phyloP scores from a whole-genome alignment of 2,888 invertebrate species.

The Alentia gelatinosa region DNA sequence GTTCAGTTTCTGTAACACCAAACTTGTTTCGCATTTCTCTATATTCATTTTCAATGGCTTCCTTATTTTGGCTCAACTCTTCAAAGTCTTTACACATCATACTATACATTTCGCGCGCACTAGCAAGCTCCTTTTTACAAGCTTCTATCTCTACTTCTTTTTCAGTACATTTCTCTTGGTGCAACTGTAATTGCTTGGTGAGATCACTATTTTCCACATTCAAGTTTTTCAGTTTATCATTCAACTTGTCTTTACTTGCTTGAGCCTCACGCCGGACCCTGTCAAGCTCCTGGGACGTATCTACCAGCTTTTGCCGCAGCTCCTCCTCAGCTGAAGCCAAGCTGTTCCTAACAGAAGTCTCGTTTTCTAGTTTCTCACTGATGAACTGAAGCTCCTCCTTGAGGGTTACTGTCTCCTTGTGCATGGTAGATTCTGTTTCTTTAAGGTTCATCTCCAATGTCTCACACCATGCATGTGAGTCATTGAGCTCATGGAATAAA shows the following conservation, averaged over 20 bases:
- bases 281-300: slow-evolving; percentile 27
- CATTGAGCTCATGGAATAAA: slow-evolving; percentile 33
- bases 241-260: slow-evolving; percentile 8
- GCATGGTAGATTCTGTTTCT: slow-evolving; percentile 45
- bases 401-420: slow-evolving; percentile 39
- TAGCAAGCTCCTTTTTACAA: slow-evolving; percentile 17
- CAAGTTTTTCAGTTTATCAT: not conserved
- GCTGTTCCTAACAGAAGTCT: slow-evolving; percentile 11
- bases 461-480: slow-evolving; percentile 56
- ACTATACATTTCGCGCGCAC: not conserved
- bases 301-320: slow-evolving; percentile 28
- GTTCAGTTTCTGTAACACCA: slow-evolving; percentile 43
- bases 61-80: not conserved
- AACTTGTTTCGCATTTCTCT: slow-evolving; percentile 24
- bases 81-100: not conserved
- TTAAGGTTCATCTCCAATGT: slow-evolving; percentile 53
- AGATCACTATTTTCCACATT: not conserved
- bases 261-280: not conserved
- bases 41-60: slow-evolving; percentile 49
- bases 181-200: not conserved
- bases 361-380: slow-evolving; percentile 43
- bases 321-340: slow-evolving; percentile 42
- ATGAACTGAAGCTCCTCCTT: slow-evolving; percentile 34
- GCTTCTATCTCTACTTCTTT: slow-evolving; percentile 22
- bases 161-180: not conserved